Conservation (phyloP, 2,797 vertebrate genomes). For the Lateolabrax maculatus region DNA sequence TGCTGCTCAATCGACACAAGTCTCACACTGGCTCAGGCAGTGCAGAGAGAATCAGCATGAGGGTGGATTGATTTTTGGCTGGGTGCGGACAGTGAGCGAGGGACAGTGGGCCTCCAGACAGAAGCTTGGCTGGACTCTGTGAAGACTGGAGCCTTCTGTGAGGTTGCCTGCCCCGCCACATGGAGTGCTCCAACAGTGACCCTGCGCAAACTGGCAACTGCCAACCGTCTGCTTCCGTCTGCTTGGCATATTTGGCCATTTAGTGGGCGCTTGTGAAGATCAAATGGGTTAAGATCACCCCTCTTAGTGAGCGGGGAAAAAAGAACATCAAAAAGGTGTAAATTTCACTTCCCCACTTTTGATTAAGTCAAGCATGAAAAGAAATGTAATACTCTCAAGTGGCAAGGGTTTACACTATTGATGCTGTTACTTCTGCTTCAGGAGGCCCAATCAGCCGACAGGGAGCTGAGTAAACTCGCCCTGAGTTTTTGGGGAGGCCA, state of each 20-base stretch:
- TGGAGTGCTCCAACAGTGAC: constrained; percentile 90
- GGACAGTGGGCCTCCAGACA: constrained; percentile 81
- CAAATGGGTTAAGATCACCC: constrained; percentile 99
- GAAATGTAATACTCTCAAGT: constrained; percentile 99
- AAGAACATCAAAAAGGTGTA: constrained; percentile 99
- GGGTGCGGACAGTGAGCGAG: constrained; percentile 73
- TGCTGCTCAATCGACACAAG: constrained; percentile 78
- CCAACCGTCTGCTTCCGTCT: constrained; percentile 97
- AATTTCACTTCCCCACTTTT: constrained; percentile 99
- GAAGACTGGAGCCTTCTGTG: constrained; percentile 86
- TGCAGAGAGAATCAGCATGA: constrained; percentile 78
- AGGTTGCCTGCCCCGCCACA: constrained; percentile 86
- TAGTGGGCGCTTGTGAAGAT: constrained; percentile 98
- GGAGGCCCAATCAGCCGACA: constrained; percentile 98
- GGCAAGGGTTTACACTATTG: constrained; percentile 99
- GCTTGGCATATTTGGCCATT: constrained; percentile 99
- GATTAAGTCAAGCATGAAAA: constrained; percentile 99
- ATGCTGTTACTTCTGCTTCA: constrained; percentile 99
- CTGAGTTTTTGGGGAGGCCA: constrained; percentile 98
- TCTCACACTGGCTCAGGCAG: constrained; percentile 75
- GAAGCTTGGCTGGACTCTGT: constrained; percentile 84
- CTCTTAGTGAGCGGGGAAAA: constrained; percentile 98
- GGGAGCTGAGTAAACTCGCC: constrained; percentile 95
- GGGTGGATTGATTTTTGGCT: constrained; percentile 82
- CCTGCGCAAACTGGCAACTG: constrained; percentile 95